Evolutionary conservation across 2,797 vertebrate genomes (phyloP).

Genomic region (Myotis planiceps): DNA sequence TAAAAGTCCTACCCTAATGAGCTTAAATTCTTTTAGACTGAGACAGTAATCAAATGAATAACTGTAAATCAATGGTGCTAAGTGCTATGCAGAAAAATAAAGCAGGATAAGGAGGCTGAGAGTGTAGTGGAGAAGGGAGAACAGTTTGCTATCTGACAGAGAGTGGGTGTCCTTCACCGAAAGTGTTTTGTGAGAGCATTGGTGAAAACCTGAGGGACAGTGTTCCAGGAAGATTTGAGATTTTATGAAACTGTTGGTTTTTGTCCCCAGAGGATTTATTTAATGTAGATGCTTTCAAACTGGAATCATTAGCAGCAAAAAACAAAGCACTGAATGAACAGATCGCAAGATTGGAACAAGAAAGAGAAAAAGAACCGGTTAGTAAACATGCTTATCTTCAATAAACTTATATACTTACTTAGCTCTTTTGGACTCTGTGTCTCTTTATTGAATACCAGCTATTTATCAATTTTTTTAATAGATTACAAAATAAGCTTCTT

Average conservation of each 20-base stretch:
- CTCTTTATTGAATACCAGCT: not conserved
- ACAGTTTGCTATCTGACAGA: not conserved
- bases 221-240: not conserved
- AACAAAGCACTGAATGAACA: constrained; percentile 91
- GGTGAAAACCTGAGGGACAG: not conserved
- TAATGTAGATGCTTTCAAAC: constrained; percentile 91
- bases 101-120: not conserved
- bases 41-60: not conserved
- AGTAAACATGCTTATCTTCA: constrained; percentile 73
- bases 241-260: not conserved
- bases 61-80: not conserved
- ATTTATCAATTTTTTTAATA: not conserved
- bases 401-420: not conserved
- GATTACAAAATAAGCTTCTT: constrained; percentile 7
- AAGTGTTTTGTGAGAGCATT: not conserved
- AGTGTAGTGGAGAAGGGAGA: not conserved
- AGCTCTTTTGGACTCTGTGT: not conserved
- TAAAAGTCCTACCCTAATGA: not conserved
- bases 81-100: not conserved
- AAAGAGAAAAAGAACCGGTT: constrained; percentile 93
- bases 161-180: not conserved
- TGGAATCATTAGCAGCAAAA: constrained; percentile 90
- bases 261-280: constrained; percentile 88
- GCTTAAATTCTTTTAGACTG: not conserved
- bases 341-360: constrained; percentile 92